phyloP scores from a whole-genome alignment of 1,140 invertebrate genomes.

The Fopius arisanus region DNA sequence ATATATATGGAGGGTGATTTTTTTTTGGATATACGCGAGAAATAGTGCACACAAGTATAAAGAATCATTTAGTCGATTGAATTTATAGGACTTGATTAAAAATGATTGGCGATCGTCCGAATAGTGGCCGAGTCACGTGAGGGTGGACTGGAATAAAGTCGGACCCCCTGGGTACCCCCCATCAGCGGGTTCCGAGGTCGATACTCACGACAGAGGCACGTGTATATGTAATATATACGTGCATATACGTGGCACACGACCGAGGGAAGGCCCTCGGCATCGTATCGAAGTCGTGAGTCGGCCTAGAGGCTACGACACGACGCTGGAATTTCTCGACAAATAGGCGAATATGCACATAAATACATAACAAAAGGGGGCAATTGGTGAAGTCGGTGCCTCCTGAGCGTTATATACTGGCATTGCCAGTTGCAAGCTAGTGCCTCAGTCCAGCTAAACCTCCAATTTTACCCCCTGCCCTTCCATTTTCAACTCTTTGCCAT shows the following conservation, averaged over 20 bases:
- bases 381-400: not conserved
- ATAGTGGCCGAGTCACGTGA: constrained; percentile 27
- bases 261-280: constrained; percentile 17
- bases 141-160: constrained; percentile 28
- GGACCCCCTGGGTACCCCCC: constrained; percentile 17
- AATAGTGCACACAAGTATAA: no score
- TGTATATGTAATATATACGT: constrained; percentile 38
- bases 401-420: not conserved
- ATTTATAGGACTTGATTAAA: constrained; percentile 31
- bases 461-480: not conserved
- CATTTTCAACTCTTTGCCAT: not conserved
- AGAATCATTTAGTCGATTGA: no score
- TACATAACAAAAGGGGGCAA: constrained; percentile 46
- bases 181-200: constrained; percentile 21
- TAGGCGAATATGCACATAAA: constrained; percentile 57
- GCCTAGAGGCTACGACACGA: constrained; percentile 48
- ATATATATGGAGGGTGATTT: not conserved
- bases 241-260: constrained; percentile 38
- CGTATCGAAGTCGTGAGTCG: constrained; percentile 47
- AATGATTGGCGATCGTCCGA: constrained; percentile 24
- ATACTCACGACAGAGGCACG: constrained; percentile 38
- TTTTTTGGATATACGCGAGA: no score
- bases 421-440: not conserved
- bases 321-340: constrained; percentile 55
- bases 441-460: no score